Evolutionary conservation across 2,797 vertebrate genomes (phyloP).

Genomic region (Enteromius viviparus): DNA sequence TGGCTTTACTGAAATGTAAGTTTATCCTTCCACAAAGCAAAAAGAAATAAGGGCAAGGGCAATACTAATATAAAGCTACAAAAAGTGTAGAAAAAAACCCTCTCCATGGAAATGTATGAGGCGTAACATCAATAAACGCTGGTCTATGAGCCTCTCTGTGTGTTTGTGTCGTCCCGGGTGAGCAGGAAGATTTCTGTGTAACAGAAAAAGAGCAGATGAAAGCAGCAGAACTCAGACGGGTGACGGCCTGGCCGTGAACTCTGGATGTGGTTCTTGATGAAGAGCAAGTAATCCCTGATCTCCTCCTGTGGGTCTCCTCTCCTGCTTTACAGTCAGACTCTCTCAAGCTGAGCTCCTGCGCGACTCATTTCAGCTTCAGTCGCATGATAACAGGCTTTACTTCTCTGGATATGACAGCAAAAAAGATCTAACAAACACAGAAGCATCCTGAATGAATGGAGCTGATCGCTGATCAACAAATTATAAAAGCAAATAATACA

Average conservation of each 20-base stretch:
- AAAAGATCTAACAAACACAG: neutral
- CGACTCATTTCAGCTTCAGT: neutral
- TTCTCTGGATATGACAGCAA: neutral
- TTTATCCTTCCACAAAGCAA: neutral
- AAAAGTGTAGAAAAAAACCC: neutral
- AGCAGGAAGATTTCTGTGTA: conserved; percentile 19
- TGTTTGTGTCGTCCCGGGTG: neutral
- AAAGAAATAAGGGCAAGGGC: neutral
- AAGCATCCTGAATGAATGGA: neutral
- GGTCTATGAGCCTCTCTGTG: conserved; percentile 43
- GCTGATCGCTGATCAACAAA: neutral
- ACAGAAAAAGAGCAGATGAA: conserved; percentile 57
- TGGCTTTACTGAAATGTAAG: neutral
- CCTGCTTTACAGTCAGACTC: neutral
- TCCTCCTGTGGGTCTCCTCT: neutral
- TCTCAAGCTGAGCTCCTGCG: neutral
- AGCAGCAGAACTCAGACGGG: conserved; percentile 52
- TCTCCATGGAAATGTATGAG: neutral
- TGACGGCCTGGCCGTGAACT: conserved; percentile 51
- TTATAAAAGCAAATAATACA: neutral
- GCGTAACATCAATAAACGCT: conserved; percentile 4
- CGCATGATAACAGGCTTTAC: neutral
- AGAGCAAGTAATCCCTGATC: conserved; percentile 47
- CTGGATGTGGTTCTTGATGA: conserved; percentile 24
- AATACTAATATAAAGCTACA: too few species aligned